These are phyloP conservation scores for Alouatta palliata DNA, from an alignment of 2,113 vertebrate genomes.

Conservation along the genomic window DNA sequence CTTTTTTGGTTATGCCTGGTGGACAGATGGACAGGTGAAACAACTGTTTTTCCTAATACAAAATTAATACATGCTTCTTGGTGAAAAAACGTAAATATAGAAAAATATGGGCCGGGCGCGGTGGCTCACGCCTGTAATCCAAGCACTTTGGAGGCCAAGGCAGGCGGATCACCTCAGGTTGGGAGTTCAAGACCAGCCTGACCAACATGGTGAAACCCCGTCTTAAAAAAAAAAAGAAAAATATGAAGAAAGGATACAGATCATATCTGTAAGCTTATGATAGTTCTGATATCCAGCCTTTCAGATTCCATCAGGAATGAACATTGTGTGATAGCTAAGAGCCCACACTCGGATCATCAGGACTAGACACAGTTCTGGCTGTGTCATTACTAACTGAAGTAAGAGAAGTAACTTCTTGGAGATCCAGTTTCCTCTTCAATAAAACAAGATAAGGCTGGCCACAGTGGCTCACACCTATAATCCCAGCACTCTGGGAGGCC, in stretches of 20 bases:
- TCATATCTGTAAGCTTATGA: neutral
- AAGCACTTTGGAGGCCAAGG: too few species aligned
- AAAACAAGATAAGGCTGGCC: neutral
- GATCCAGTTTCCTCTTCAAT: neutral
- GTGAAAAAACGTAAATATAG: neutral
- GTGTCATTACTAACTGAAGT: neutral
- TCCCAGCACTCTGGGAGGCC: too few species aligned
- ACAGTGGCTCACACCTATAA: too few species aligned
- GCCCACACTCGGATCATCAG: neutral
- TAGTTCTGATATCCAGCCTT: neutral
- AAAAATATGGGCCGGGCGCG: too few species aligned
- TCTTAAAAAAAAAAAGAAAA: conserved; percentile 8
- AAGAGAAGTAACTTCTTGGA: neutral
- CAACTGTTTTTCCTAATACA: neutral
- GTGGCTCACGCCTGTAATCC: too few species aligned
- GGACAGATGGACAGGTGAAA: neutral
- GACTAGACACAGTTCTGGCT: neutral
- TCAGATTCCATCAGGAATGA: neutral
- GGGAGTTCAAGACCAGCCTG: too few species aligned
- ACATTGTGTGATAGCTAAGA: neutral
- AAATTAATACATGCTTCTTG: neutral
- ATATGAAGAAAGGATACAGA: neutral
- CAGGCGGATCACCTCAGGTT: too few species aligned
- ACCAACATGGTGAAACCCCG: too few species aligned
- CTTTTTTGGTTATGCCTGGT: neutral